These are phyloP conservation scores for Cyanistes caeruleus DNA, from an alignment of 2,113 vertebrate genomes.

Conservation along the genomic window DNA sequence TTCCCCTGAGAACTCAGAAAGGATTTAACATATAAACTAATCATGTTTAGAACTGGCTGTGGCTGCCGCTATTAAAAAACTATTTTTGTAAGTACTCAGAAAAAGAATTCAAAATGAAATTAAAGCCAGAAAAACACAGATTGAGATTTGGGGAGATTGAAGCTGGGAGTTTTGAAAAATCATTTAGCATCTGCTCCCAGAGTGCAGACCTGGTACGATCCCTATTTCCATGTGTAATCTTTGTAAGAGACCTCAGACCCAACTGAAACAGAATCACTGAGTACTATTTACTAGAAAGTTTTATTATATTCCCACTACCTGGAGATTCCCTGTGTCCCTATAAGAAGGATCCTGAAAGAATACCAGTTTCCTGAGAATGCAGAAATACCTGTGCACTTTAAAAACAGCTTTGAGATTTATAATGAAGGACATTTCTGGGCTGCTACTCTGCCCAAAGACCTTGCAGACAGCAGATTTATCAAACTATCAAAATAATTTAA, in stretches of 20 bases:
- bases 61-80: conserved; percentile 47
- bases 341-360: background rate
- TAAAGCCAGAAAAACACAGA: conserved; percentile 10
- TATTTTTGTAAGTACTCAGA: conserved; percentile 44
- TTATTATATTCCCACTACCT: background rate
- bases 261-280: background rate
- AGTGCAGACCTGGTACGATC: background rate
- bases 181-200: background rate
- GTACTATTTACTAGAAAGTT: background rate
- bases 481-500: background rate
- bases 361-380: background rate
- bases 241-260: background rate
- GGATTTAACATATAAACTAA: conserved; percentile 49
- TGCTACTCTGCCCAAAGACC: background rate
- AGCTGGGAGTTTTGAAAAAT: conserved; percentile 19
- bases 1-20: conserved; percentile 50
- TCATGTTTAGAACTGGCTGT: conserved; percentile 7
- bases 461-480: background rate
- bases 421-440: background rate
- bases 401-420: background rate
- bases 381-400: background rate
- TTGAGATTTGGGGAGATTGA: background rate
- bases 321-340: background rate
- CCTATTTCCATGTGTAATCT: background rate
- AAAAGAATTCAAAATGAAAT: conserved; percentile 23